A percentile compares a stretch with the other conserved stretches of the same genome.
Conservation (phyloP, 2,113 vertebrate species). For the Indri indri region DNA sequence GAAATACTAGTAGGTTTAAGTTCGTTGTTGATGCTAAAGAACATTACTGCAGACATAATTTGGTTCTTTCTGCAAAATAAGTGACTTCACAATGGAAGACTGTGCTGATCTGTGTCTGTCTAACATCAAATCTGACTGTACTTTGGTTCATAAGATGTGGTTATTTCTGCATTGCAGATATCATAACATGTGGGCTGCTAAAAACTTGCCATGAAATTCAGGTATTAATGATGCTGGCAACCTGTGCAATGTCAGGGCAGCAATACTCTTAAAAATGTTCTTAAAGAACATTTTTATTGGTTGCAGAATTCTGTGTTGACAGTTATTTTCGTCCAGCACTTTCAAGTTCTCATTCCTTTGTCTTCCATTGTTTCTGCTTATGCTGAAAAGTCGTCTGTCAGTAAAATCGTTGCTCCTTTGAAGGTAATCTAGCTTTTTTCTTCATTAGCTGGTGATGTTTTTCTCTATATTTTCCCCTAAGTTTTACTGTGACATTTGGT, state of each 20-base stretch:
- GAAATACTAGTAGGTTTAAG: constrained; percentile 92
- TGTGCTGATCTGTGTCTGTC: constrained; percentile 87
- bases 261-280: not conserved
- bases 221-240: constrained; percentile 67
- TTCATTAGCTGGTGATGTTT: not conserved
- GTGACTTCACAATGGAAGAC: constrained; percentile 91
- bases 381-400: not conserved
- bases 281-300: not conserved
- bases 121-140: constrained; percentile 90
- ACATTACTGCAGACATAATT: constrained; percentile 90
- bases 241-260: not conserved
- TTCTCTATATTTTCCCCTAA: not conserved
- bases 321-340: not conserved
- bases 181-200: constrained; percentile 91
- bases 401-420: not conserved
- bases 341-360: not conserved
- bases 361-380: not conserved
- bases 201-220: constrained; percentile 80
- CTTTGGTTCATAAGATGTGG: constrained; percentile 92
- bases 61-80: constrained; percentile 89
- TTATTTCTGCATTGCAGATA: constrained; percentile 92
- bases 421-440: not conserved
- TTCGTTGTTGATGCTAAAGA: constrained; percentile 89
- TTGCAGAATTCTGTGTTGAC: not conserved
- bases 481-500: not conserved